A percentile compares a stretch with the other conserved stretches of the same genome.
Evolutionary conservation across 2,888 invertebrate species (phyloP).

Genomic region (Drosophila siamana): DNA sequence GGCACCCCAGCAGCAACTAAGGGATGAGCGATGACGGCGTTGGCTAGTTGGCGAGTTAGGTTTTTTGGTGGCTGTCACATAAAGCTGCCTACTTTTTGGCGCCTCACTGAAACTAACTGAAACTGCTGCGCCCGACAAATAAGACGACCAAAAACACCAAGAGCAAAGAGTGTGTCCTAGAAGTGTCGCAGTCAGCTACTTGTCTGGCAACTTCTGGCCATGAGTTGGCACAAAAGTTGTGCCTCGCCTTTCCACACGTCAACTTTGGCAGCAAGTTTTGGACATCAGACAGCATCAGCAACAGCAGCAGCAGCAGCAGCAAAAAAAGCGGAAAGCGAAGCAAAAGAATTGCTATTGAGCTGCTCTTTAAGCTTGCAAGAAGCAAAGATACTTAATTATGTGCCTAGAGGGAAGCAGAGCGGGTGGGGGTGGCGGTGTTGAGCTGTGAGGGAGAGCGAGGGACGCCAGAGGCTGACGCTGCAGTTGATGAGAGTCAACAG

Average conservation of each 20-base stretch:
- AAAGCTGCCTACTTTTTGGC: slow-evolving; percentile 62
- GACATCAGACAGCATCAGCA: slow-evolving; percentile 17
- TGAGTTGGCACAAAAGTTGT: slow-evolving; percentile 56
- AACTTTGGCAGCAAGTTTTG: slow-evolving; percentile 48
- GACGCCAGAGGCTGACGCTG: not conserved
- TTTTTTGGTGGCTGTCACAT: slow-evolving; percentile 23
- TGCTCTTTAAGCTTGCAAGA: slow-evolving; percentile 14
- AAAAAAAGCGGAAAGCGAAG: slow-evolving; percentile 1
- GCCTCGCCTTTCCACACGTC: slow-evolving; percentile 52
- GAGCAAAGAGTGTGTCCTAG: slow-evolving; percentile 17
- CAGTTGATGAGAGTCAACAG: slow-evolving; percentile 15
- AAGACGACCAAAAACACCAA: no score
- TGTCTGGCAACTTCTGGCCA: slow-evolving; percentile 53
- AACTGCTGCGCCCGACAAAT: slow-evolving; percentile 1
- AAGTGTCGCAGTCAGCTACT: slow-evolving; percentile 48
- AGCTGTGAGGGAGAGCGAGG: not conserved
- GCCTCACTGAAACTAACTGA: slow-evolving; percentile 42
- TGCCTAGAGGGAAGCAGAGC: slow-evolving; percentile 9
- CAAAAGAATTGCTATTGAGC: slow-evolving; percentile 10
- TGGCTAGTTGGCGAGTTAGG: not conserved
- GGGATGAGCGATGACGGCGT: not conserved
- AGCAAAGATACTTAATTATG: slow-evolving; percentile 54
- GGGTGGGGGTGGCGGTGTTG: not conserved
- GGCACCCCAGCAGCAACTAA: slow-evolving; percentile 29
- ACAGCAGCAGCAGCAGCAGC: no score